Evolutionary conservation across 2,797 vertebrate genomes (phyloP), one percentile per base, ranked within the genome.

Genomic region (Manis javanica): DNA sequence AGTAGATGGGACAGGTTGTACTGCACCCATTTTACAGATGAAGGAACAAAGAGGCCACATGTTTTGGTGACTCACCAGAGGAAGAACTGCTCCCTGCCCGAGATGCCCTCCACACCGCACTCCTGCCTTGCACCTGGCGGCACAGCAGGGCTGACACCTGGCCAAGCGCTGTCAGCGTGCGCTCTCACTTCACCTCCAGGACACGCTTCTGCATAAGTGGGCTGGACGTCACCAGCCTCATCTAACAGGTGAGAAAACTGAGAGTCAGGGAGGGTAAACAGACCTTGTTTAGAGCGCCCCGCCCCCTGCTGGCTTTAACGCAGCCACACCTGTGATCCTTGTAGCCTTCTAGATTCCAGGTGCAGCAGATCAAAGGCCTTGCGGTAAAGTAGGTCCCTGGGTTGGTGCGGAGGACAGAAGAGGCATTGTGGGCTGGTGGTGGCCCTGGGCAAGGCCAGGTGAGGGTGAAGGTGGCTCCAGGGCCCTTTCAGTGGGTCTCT

Each of bases 131-230:
- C 4, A 4, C 19, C 37, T 4, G 42, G 53, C 5, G 16, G n/a
- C 15, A 0, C 0, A 7, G n/a, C 53, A 55, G 1, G 9, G 15
- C 34, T 18, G 49, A 26, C 21, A 4, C 34, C 14, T 39, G 37
- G 9, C 29, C 53, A 57, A 78, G 26, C 0, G 0, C 59, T 5
- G 12, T 26, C 42, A 49, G 15, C 4, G 4, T 5, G 26, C 2
- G 19, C 31, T 37, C 55, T 6, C 2, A 3, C 14, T 85, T 66
- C 39, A 4, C 46, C 53, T 11, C 24, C n/a, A 19, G 34, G 69
- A 16, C 53, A 19, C 13, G 39, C 2, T 57, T 77, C 81, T 49
- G 10, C 0, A 0, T 42, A 57, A 37, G 24, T 4, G 68, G 66
- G 29, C 21, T 2, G 15, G 85, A 9, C 19, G 5, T 34, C 1